phyloP scores from a whole-genome alignment of 2,113 vertebrate species.

The Myocastor coypus region DNA sequence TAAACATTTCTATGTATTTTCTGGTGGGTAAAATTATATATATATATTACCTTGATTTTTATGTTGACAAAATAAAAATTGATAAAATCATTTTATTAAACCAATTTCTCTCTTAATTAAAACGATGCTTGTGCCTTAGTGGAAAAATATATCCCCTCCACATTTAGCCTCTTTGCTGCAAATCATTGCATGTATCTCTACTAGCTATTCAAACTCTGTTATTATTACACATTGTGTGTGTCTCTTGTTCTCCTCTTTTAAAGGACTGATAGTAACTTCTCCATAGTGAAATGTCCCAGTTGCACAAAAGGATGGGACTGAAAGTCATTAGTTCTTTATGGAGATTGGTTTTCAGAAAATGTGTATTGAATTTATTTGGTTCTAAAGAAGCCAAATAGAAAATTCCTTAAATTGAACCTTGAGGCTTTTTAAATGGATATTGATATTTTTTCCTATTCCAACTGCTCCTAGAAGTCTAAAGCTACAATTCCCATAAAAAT shows the following conservation, averaged over 20 bases:
- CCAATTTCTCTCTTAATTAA: not conserved
- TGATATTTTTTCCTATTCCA: not conserved
- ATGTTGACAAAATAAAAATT: not conserved
- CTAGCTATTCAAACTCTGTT: not conserved
- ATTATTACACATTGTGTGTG: not conserved
- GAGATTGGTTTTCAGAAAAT: slow-evolving; percentile 34
- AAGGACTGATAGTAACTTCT: not conserved
- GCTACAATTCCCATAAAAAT: not conserved
- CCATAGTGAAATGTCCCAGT: not conserved
- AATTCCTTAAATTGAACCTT: slow-evolving; percentile 35
- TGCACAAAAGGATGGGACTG: not conserved
- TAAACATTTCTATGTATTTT: not conserved
- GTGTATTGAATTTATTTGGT: slow-evolving; percentile 38
- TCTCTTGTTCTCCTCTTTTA: not conserved
- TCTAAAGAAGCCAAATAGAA: not conserved
- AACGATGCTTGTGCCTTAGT: not conserved
- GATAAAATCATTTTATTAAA: not conserved
- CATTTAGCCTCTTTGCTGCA: not conserved
- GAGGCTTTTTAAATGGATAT: slow-evolving; percentile 41
- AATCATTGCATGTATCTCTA: not conserved
- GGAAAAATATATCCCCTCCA: not conserved
- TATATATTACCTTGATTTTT: not conserved
- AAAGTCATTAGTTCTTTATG: not conserved
- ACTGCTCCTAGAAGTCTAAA: not conserved
- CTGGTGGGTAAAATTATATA: not conserved